Base-by-base conservation (phyloP, 2,797 vertebrate genomes). In the Phylloscopus collybita region DNA sequence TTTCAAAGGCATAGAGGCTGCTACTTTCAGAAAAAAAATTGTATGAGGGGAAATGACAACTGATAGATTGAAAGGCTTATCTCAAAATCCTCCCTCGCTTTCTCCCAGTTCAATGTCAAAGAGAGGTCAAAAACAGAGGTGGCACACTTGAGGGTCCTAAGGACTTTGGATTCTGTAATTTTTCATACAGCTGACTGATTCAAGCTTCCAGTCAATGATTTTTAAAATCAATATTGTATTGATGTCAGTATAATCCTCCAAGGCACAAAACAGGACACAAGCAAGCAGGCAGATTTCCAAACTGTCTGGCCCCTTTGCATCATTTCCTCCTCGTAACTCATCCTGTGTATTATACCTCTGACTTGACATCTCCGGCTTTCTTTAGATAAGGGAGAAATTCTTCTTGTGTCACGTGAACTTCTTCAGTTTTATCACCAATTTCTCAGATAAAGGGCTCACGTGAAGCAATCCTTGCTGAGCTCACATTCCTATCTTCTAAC, bases 311-410 rank as follows among this genome's bases (percentile, higher is more conserved):
- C 78, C 51, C 45, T 95, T 86, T 82, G 87, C 78, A 80, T 76
- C 30, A 80, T 90, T 95, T 94, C 94, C 78, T 93, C 40, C 71
- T 83, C 22, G 5, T 74, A 88, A 95, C 76, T 96, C 94, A 86
- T 90, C 86, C 60, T 72, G 70, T 38, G 4, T 80, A 67, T 78
- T 61, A 44, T 85, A 89, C 86, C 67, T 85, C 83, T 92, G 92
- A 61, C 72, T 92, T 80, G 80, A 73, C 61, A 94, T 94, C 91
- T 91, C 84, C 2, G 2, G 32, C 79, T 96, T 96, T 70, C 88
- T 87, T 92, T 56, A 91, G 94, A 96, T 95, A 95, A 96, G 86
- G 47, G 72, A 81, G 49, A 94, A 96, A 96, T 95, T 92, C 88
- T 91, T 93, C 87, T 94, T 18, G 10, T 62, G 45, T 83, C 92